Conservation (phyloP, 2,113 vertebrate genomes). For the Lota lota region DNA sequence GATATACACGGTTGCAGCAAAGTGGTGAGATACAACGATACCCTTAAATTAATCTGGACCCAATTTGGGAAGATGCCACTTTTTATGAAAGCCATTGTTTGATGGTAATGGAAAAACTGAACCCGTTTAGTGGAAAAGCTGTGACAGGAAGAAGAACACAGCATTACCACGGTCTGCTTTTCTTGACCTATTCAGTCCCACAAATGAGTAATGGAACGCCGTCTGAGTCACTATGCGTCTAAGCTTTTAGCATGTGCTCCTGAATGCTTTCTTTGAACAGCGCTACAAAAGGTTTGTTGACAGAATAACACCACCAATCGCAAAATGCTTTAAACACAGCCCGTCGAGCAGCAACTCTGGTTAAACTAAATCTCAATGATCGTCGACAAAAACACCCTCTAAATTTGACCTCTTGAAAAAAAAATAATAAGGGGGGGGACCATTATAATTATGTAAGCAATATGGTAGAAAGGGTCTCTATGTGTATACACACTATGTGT, state of each 20-base stretch:
- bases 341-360: no score
- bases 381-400: no score
- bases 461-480: background rate
- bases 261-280: background rate
- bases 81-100: no score
- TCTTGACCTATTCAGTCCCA: background rate
- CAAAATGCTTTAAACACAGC: background rate
- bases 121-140: background rate
- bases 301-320: background rate
- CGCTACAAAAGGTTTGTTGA: background rate
- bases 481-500: no score
- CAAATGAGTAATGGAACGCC: background rate
- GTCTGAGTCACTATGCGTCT: background rate
- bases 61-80: no score
- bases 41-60: no score
- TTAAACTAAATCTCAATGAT: no score
- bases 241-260: constrained; percentile 1
- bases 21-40: no score
- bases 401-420: no score
- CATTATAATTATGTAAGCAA: background rate
- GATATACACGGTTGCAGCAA: no score
- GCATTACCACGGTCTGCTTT: background rate
- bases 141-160: background rate
- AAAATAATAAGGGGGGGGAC: background rate
- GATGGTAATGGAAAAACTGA: background rate